These are phyloP conservation scores for Drosophila lini DNA, from an alignment of 1,140 invertebrate genomes.

Conservation along the genomic window DNA sequence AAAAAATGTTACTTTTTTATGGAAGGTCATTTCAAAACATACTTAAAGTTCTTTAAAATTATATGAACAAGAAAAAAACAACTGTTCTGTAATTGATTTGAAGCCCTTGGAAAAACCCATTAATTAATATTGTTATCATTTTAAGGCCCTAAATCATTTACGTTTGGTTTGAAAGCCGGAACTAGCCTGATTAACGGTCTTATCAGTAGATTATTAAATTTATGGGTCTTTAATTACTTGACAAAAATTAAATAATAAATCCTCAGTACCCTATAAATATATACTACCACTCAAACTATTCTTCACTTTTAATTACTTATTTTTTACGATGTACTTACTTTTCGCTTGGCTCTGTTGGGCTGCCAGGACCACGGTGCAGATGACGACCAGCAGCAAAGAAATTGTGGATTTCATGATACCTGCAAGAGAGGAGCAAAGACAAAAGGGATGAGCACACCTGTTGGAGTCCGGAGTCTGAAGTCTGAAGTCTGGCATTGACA, in stretches of 20 bases:
- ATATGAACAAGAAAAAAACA: neutral
- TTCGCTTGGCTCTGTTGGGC: constrained; percentile 83
- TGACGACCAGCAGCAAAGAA: constrained; percentile 78
- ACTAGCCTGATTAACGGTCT: constrained; percentile 1
- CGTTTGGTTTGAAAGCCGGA: neutral
- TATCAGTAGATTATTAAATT: neutral
- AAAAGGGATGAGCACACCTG: constrained; percentile 54
- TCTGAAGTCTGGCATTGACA: constrained; percentile 33
- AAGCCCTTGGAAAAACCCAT: neutral
- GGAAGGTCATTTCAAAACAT: neutral
- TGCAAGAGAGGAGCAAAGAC: constrained; percentile 34
- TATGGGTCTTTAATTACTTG: constrained; percentile 1
- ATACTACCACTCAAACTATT: neutral
- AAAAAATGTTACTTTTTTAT: neutral
- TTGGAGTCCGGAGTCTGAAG: constrained; percentile 25
- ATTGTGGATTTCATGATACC: constrained; percentile 81
- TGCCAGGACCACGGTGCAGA: constrained; percentile 81
- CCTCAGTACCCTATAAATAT: neutral
- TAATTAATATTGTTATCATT: neutral
- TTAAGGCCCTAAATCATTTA: neutral
- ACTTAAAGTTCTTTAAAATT: neutral
- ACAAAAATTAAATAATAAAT: neutral
- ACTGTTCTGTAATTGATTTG: neutral
- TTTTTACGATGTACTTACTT: constrained; percentile 64
- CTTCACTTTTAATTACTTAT: neutral